Percentiles rank a stretch among this genome's conserved stretches.
Evolutionary conservation across 2,113 vertebrate species (phyloP).

Genomic region (Sturnus vulgaris): DNA sequence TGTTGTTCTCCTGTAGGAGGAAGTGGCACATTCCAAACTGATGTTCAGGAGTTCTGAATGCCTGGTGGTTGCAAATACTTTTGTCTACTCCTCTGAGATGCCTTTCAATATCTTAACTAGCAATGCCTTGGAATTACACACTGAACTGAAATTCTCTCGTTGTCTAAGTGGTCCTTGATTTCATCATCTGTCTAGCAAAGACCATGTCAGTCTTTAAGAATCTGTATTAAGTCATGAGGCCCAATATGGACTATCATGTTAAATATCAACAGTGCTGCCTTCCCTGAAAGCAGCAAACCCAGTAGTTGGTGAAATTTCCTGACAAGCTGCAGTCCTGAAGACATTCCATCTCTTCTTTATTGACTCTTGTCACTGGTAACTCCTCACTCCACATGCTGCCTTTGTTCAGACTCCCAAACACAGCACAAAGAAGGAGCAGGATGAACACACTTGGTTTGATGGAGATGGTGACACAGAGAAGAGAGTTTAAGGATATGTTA

Average conservation of each 20-base stretch:
- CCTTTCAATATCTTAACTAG: background rate
- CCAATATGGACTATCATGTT: background rate
- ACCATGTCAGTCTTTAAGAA: background rate
- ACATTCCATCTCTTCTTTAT: background rate
- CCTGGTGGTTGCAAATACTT: background rate
- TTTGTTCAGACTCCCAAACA: background rate
- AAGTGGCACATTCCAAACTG: background rate
- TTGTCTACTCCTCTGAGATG: background rate
- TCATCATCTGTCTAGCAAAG: background rate
- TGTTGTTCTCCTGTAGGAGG: fast-evolving
- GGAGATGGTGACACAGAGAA: background rate
- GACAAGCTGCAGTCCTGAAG: background rate
- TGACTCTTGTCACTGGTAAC: background rate
- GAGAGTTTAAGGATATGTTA: background rate
- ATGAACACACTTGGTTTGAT: background rate
- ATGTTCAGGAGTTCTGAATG: background rate
- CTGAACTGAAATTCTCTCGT: fast-evolving
- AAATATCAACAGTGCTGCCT: background rate
- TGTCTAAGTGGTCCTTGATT: background rate
- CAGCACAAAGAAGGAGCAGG: background rate
- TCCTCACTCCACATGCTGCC: background rate
- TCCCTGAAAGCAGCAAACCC: background rate
- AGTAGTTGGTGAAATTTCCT: background rate
- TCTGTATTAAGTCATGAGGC: background rate
- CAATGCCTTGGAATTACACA: background rate